Conservation (phyloP, 2,113 vertebrate species). For the Pygoscelis antarcticus region DNA sequence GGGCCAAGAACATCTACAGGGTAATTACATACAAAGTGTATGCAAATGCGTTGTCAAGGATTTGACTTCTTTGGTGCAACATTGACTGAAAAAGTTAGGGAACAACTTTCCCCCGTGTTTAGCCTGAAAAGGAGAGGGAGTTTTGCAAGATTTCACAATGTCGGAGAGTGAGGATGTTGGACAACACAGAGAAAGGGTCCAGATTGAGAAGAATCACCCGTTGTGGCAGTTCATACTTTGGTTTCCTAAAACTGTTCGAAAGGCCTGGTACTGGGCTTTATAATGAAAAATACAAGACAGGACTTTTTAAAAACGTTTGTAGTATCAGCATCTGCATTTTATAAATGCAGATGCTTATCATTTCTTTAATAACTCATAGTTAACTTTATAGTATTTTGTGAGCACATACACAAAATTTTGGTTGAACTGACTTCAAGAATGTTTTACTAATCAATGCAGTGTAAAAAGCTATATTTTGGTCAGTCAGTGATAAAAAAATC, state of each 20-base stretch:
- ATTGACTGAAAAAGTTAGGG: neutral
- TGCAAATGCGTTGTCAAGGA: neutral
- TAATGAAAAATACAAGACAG: neutral
- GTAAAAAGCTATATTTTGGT: neutral
- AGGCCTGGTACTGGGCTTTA: neutral
- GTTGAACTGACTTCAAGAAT: neutral
- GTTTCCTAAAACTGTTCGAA: neutral
- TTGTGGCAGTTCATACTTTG: neutral
- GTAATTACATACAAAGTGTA: neutral
- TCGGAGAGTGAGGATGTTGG: neutral
- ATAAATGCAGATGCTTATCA: neutral
- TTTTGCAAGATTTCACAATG: neutral
- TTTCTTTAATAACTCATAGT: neutral
- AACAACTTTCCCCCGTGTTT: neutral
- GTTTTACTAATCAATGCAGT: neutral
- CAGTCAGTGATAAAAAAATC: neutral
- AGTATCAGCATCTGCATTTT: neutral
- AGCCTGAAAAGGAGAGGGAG: neutral
- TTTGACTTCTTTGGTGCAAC: neutral
- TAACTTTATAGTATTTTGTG: neutral
- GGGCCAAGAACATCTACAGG: neutral
- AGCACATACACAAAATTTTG: neutral
- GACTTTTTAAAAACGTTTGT: neutral
- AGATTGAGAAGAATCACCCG: neutral
- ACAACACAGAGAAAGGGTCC: neutral